Evolutionary conservation across 2,113 vertebrate species (phyloP), one percentile per base, ranked within the genome.

Genomic region (Chaenocephalus aceratus): DNA sequence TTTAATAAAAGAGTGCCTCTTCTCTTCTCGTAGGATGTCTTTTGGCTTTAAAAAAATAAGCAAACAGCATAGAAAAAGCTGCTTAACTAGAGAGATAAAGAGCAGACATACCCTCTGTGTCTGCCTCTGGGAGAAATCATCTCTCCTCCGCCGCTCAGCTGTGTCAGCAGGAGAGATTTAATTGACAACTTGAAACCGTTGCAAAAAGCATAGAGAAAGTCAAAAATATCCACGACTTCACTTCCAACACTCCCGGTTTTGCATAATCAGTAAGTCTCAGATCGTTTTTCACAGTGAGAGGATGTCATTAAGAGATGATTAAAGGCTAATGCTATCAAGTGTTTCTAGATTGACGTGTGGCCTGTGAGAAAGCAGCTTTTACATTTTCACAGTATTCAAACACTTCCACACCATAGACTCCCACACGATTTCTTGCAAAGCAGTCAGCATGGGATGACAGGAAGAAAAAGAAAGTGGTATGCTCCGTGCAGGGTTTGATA

Each of bases 291-390:
- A 62, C 16, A 66, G 54, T 51, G 18, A 77, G 11, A 64, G 6
- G 72, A 66, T 34, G 54, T 51, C 57, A 71, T 86, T 82, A 73
- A 59, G 6, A 68, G 65, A 73, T 63, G 62, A 75, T 76, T 70
- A 78, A 79, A 70, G 66, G 49, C 46, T 60, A 13, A 18, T 23
- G 44, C 56, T 52, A 11, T 57, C 18, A 56, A 67, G 18, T 51
- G 0, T 48, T 75, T 78, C 53, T 30, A 56, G 51, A 66, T 34
- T 54, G 70, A 73, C 26, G 26, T n/a, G n/a, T 49, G 36, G 72
- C 67, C 63, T 48, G 13, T 49, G 30, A 44, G 49, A 56, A 63
- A 59, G 76, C 60, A 52, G 56, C 21, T 23, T 52, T 64, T 49
- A 4, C 51, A 44, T 34, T 5, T 5, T 62, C 51, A 53, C 30